Evolutionary conservation across 2,113 vertebrate species (phyloP).

Genomic region (Chunga burmeisteri): DNA sequence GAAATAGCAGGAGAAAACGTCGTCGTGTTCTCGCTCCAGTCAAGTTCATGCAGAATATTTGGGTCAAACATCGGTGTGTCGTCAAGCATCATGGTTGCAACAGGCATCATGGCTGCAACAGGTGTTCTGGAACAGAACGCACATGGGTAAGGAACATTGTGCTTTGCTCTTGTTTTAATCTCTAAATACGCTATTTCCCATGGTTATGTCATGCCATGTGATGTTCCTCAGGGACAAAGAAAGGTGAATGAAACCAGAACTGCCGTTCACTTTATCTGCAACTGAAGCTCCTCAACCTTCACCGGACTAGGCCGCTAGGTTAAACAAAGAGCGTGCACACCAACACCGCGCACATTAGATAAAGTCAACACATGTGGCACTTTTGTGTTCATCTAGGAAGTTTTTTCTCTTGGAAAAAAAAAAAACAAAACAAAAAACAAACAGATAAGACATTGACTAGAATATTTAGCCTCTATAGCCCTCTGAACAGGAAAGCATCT

Average conservation of each 20-base stretch:
- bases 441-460: not conserved
- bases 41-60: conserved; percentile 84
- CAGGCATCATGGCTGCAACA: conserved; percentile 40
- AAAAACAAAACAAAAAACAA: no score
- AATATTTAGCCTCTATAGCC: not conserved
- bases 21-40: conserved; percentile 87
- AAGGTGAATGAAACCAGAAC: not conserved
- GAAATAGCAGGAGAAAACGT: conserved; percentile 89
- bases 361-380: not conserved
- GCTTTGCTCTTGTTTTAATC: not conserved
- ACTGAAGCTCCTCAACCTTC: not conserved
- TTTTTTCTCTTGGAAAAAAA: not conserved
- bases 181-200: fast-evolving
- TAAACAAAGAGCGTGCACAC: not conserved
- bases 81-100: conserved; percentile 81
- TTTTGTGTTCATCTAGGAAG: not conserved
- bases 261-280: not conserved
- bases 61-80: conserved; percentile 93
- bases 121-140: not conserved
- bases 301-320: fast-evolving
- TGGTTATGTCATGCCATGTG: fast-evolving
- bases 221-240: not conserved
- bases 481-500: not conserved
- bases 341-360: fast-evolving
- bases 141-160: fast-evolving